Base-by-base conservation (phyloP, 2,888 invertebrate species). In the Drosophila diplacantha region DNA sequence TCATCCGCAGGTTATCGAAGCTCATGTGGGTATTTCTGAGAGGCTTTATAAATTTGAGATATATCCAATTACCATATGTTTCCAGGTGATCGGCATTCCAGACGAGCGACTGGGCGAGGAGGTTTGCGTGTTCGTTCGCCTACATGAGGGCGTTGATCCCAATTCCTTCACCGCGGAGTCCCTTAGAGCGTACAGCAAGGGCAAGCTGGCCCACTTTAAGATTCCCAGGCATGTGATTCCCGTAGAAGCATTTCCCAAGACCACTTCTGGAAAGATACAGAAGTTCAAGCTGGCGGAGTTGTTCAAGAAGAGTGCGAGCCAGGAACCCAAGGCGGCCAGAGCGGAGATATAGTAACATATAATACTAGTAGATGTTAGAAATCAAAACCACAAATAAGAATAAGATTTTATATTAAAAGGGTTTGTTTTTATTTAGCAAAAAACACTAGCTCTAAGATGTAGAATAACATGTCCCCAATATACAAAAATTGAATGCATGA, bases 201-300 rank as follows among this genome's bases (percentile, higher is more conserved):
- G 92, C 35, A 91, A 92, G 90, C 90, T 96, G 53, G 91, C 95
- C 0, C 91, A 92, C 78, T 96, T 92, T 85, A 96, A 96, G 88
- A 91, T 96, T 49, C 96, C 96, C 0, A 90, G 90, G 18, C 92
- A 93, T 84, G 87, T 95, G 14, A 85, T 90, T 55, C 90, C 93
- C 74, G 89, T 93, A 0, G 89, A 91, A 0, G 89, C 91, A 3
- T 95, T 93, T 86, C 95, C 96, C 0, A 92, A 92, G 84, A 96
- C 96, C 0, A 89, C 90, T 0, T 93, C 94, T 0, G 95, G 95
- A 11, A 96, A 96, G 89, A 90, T 95, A 53, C 93, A 94, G 84
- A 95, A 95, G 85, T 92, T 89, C 72, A 89, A 89, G 74, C 85
- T 93, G 29, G 84, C 85, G n/a, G 77, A 90, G 67, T 35, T 67